These are phyloP conservation scores for Rhynchonycteris naso DNA, from an alignment of 2,797 vertebrate species.

Conservation along the genomic window DNA sequence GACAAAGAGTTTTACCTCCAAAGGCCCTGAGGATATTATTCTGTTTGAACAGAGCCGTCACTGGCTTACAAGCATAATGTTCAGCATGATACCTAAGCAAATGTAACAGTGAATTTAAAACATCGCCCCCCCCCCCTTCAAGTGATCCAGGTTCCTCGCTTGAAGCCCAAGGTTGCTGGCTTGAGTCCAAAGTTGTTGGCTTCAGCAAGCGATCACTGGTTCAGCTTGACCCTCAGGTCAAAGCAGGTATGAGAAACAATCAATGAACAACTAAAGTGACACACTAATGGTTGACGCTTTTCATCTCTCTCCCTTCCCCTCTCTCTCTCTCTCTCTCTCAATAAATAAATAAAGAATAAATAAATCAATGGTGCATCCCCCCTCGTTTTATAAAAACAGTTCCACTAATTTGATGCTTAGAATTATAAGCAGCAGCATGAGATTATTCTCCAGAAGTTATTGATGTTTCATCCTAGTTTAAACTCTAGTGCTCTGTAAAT, in stretches of 20 bases:
- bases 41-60: neutral
- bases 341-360: too few species aligned
- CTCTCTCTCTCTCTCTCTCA: too few species aligned
- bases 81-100: neutral
- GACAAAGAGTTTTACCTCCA: neutral
- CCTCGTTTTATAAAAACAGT: neutral
- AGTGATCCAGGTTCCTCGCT: too few species aligned
- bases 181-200: too few species aligned
- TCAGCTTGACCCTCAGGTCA: too few species aligned
- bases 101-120: neutral
- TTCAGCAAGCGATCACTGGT: too few species aligned
- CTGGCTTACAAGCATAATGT: neutral
- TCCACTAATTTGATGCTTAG: neutral
- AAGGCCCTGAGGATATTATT: neutral
- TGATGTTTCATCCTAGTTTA: neutral
- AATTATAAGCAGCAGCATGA: neutral
- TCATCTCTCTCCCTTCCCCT: too few species aligned
- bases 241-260: too few species aligned
- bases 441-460: neutral
- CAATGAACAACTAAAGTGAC: too few species aligned
- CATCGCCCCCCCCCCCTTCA: neutral
- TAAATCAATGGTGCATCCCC: too few species aligned
- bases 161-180: too few species aligned
- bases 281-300: too few species aligned
- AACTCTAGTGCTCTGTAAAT: neutral